Evolutionary conservation across 1,140 invertebrate species (phyloP).

Genomic region (Globodera ellingtonae): DNA sequence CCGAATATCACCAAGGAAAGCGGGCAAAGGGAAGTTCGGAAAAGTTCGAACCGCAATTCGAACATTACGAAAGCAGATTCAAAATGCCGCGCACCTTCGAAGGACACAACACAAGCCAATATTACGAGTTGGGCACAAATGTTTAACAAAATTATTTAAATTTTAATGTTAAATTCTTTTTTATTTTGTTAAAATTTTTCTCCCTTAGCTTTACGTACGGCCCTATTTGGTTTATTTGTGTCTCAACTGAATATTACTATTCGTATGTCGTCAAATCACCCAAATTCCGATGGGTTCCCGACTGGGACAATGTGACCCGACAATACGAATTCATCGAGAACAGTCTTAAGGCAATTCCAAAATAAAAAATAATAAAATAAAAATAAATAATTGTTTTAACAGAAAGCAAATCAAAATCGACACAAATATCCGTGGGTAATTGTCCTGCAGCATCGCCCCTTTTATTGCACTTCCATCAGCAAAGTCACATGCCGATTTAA

Average conservation of each 20-base stretch:
- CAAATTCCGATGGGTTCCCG: background rate
- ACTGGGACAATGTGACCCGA: background rate
- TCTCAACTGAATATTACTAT: constrained; percentile 23
- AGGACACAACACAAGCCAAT: constrained; percentile 12
- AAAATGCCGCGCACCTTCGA: constrained; percentile 1
- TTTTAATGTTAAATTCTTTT: background rate
- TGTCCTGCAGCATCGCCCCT: constrained; percentile 14
- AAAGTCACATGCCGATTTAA: constrained; percentile 4
- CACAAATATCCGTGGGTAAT: constrained; percentile 3
- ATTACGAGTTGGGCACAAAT: constrained; percentile 12
- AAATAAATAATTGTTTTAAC: background rate
- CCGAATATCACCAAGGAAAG: background rate
- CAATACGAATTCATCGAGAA: constrained; percentile 18
- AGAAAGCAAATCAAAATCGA: constrained; percentile 11
- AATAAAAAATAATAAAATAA: background rate
- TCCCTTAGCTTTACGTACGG: constrained; percentile 14
- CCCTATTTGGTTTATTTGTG: constrained; percentile 16
- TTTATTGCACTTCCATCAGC: constrained; percentile 17
- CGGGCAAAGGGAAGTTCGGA: background rate
- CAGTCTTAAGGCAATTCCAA: constrained; percentile 10
- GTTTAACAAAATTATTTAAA: background rate
- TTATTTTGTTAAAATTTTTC: too few relatives aligned
- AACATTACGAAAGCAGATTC: constrained; percentile 22
- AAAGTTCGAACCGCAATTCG: constrained; percentile 3
- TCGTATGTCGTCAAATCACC: background rate